Base-by-base conservation (phyloP, 2,888 invertebrate genomes). In the Leptinotarsa juncta region DNA sequence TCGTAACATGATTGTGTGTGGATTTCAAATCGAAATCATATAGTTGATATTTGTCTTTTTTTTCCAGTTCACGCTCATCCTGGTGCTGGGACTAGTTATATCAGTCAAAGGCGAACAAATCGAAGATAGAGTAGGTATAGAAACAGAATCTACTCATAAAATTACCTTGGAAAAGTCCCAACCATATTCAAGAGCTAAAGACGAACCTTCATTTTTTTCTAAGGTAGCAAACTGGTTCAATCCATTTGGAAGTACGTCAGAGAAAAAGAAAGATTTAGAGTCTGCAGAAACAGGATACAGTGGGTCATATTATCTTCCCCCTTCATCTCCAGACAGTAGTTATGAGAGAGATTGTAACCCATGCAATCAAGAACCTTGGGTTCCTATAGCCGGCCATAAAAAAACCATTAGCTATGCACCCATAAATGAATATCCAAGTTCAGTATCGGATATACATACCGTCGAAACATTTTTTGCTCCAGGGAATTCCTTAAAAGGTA, bases 311-410 rank as follows among this genome's bases (percentile, higher is more conserved):
- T 85, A 86, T 72, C 78, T 82, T 57, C 82, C 85, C 5, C 84
- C 83, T 32, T 78, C 74, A 71, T 78, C 70, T 60, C 72, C 32
- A 68, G 78, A 66, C 79, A 80, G 72, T 79, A 81, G 75, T 26
- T 16, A 70, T 77, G 74, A 81, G 76, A 70, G 90, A 83, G 90
- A 91, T 78, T 96, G 96, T 84, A 93, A 94, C 84, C 91, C 94
- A 71, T 96, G 96, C 84, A 95, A 95, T 85, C 90, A 92, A 85
- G 91, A 92, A 83, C 95, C 96, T 75, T 96, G 96, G 96, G 91
- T 94, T 81, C 96, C 96, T 53, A 92, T 95, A 62, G 78, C 78
- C 69, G 85, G 83, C 4, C 80, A 82, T 67, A 83, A 83, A 74
- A 85, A 84, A 51, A 75, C 85, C 16, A 81, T 85, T 57, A 84